Evolutionary conservation across 2,888 invertebrate genomes (phyloP).

Genomic region (Anticlea derivata): DNA sequence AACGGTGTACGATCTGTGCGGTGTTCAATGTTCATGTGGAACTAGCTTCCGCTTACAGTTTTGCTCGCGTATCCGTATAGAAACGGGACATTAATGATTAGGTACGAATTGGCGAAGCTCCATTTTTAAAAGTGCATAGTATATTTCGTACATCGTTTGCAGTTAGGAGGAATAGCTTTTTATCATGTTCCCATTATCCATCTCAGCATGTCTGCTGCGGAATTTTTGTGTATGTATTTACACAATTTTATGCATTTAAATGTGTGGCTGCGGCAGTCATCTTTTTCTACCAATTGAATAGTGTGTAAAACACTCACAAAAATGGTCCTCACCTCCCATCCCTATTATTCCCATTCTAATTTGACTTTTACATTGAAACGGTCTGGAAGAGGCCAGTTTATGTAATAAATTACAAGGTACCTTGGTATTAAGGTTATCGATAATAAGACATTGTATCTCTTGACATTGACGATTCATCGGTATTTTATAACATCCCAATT

Average conservation of each 20-base stretch:
- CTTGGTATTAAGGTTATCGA: slow-evolving; percentile 27
- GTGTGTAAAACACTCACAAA: slow-evolving; percentile 15
- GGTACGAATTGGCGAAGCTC: no score
- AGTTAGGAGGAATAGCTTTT: not conserved
- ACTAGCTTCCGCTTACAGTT: no score
- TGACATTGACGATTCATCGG: slow-evolving; percentile 23
- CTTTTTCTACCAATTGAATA: slow-evolving; percentile 8
- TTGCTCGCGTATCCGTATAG: no score
- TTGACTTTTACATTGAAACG: slow-evolving; percentile 11
- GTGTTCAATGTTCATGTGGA: not conserved
- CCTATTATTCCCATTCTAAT: slow-evolving; percentile 14
- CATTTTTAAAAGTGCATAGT: slow-evolving; percentile 1
- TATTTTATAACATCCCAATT: slow-evolving; percentile 14
- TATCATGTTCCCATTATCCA: slow-evolving; percentile 2
- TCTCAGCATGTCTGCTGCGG: slow-evolving; percentile 8
- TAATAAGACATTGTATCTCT: slow-evolving; percentile 26
- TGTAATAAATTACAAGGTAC: slow-evolving; percentile 21
- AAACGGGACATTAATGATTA: no score
- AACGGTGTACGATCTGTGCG: slow-evolving; percentile 11
- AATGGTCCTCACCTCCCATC: slow-evolving; percentile 28
- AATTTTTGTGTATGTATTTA: not conserved
- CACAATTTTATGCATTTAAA: not conserved
- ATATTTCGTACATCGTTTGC: slow-evolving; percentile 14
- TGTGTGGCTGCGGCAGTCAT: slow-evolving; percentile 6
- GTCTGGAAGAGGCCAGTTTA: slow-evolving; percentile 1